Percentiles rank a stretch among this genome's conserved stretches.
phyloP scores from a whole-genome alignment of 1,140 invertebrate species.

The Periplaneta americana region DNA sequence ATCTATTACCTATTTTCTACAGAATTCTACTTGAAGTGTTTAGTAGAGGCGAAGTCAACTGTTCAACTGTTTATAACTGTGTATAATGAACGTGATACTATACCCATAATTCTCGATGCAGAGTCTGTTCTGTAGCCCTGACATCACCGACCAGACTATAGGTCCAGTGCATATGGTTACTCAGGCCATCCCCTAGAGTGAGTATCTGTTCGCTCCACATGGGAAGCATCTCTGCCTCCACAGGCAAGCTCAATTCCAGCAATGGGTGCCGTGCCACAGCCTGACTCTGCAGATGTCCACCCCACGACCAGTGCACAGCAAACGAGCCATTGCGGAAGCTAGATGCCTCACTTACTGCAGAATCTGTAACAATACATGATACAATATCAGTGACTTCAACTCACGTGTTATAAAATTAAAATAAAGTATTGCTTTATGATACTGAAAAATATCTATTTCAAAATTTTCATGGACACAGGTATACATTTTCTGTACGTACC shows the following conservation, averaged over 20 bases:
- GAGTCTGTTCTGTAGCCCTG: slow-evolving; percentile 71
- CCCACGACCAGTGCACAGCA: slow-evolving; percentile 59
- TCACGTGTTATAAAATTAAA: too few species aligned
- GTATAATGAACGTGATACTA: slow-evolving; percentile 4
- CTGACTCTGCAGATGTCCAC: slow-evolving; percentile 63
- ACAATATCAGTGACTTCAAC: too few species aligned
- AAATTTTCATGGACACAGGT: too few species aligned
- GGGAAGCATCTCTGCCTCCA: slow-evolving; percentile 87
- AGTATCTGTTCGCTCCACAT: slow-evolving; percentile 79
- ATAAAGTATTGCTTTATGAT: too few species aligned
- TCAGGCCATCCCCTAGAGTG: slow-evolving; percentile 63
- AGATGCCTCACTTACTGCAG: slow-evolving; percentile 59
- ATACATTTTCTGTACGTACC: too few species aligned
- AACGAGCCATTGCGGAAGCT: slow-evolving; percentile 74
- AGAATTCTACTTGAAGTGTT: too few species aligned
- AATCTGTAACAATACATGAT: slow-evolving; percentile 35
- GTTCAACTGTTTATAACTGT: too few species aligned
- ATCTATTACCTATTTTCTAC: too few species aligned
- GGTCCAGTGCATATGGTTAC: slow-evolving; percentile 72
- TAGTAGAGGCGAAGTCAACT: too few species aligned
- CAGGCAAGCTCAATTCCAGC: slow-evolving; percentile 77
- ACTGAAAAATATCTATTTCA: too few species aligned
- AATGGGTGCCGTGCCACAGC: slow-evolving; percentile 80
- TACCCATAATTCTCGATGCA: slow-evolving; percentile 71
- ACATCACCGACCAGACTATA: slow-evolving; percentile 79